Base-by-base conservation (phyloP, 2,113 vertebrate genomes). In the Sylvilagus bachmani region DNA sequence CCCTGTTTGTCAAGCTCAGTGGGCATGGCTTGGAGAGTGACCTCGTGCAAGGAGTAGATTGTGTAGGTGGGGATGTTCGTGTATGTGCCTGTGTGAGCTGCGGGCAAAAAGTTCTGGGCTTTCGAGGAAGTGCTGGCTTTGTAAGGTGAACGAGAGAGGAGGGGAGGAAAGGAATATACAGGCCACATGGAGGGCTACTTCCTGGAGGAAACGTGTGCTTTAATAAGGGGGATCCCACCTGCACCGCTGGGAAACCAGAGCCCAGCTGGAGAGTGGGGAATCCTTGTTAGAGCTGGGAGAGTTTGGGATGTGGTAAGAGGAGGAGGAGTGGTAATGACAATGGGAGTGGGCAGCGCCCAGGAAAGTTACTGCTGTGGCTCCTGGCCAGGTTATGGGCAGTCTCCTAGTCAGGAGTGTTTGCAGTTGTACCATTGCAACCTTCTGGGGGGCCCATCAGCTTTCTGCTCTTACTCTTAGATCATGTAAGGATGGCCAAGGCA, bases 221-320 rank as follows among this genome's bases (percentile, higher is more conserved):
- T 89, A 44, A 89, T 90, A 64, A 89, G 2, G 77, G 92, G 36
- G 86, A 73, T 67, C 91, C 86, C 13, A 82, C 62, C 31, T 90
- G 67, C 33, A 17, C 67, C 36, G 44, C 33, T 24, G 25, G 81
- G 66, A 90, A 81, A 61, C 29, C 6, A 6, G 73, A 95, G 62
- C 62, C 62, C 38, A 25, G 6, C 55, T 38, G 12, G n/a, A 83
- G 69, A 77, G 33, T 5, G 25, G 17, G 12, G 25, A 55, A 69
- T 79, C 81, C 7, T 3, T 13, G 36, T 55, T 36, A 86, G 66
- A 29, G 64, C 5, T 14, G 17, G 70, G 38, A 66, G 21, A 29
- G 38, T 14, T 0, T 12, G 24, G 12, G 49, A 5, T 62, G 33
- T 1, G 5, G 70, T 2, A 12, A 29, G 49, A 77, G 31, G 13